phyloP scores from a whole-genome alignment of 2,797 vertebrate genomes.

The Potorous gilbertii region DNA sequence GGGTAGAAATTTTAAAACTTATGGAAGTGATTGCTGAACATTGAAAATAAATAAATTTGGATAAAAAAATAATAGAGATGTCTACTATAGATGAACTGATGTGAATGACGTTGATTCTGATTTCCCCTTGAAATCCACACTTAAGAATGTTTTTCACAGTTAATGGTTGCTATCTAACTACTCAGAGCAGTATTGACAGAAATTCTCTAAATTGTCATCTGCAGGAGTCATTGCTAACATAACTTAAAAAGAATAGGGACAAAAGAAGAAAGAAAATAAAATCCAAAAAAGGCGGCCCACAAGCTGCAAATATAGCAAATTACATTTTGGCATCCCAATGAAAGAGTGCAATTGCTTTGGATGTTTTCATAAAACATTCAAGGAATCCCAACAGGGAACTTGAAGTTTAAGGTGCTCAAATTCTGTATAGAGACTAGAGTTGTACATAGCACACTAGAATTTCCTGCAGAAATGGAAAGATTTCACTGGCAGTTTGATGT shows the following conservation, averaged over 20 bases:
- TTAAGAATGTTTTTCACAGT: conserved; percentile 35
- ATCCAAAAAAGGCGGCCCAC: conserved; percentile 26
- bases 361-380: not conserved
- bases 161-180: conserved; percentile 75
- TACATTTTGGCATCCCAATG: conserved; percentile 83
- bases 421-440: rapidly evolving
- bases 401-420: not conserved
- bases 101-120: not conserved
- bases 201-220: conserved; percentile 90
- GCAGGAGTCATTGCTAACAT: conserved; percentile 86
- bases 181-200: conserved; percentile 90
- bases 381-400: not conserved
- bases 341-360: conserved; percentile 84
- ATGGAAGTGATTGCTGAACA: no score
- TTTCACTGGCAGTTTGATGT: rapidly evolving
- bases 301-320: conserved; percentile 85
- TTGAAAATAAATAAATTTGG: no score
- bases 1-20: no score
- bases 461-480: no score
- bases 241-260: conserved; percentile 87
- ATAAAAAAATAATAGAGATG: not conserved
- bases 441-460: not conserved
- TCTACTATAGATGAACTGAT: not conserved
- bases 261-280: not conserved
- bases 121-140: not conserved